phyloP scores from a whole-genome alignment of 2,888 invertebrate genomes.

The Glyphotaelius pellucidus region DNA sequence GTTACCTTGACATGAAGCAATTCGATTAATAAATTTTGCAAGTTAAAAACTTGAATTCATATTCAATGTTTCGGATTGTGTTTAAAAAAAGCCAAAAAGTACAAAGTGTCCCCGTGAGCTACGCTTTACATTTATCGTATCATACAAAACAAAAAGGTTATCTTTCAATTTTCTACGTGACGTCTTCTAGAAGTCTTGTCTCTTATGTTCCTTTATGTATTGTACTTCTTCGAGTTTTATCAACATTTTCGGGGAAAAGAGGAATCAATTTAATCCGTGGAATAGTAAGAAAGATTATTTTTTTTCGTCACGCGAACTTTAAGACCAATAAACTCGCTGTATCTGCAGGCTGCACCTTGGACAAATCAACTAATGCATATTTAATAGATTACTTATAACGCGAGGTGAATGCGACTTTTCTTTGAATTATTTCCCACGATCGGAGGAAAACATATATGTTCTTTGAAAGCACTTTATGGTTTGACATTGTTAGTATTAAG shows the following conservation, averaged over 20 bases:
- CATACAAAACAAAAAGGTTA: constrained; percentile 28
- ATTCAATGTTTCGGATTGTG: not conserved
- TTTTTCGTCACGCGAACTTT: constrained; percentile 3
- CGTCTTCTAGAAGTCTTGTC: constrained; percentile 30
- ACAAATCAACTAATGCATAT: constrained; percentile 6
- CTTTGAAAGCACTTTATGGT: not conserved
- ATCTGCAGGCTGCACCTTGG: not conserved
- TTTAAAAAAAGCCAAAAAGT: not conserved
- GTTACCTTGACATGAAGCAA: not conserved
- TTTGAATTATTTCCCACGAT: not conserved
- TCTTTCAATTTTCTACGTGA: constrained; percentile 46
- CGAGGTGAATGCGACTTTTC: not conserved
- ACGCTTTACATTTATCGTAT: constrained; percentile 18
- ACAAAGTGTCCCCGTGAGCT: not conserved
- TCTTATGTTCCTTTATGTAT: constrained; percentile 1
- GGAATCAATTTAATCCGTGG: constrained; percentile 13
- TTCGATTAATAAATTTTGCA: no score
- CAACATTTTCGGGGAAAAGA: not conserved
- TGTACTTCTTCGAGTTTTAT: not conserved
- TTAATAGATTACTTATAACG: not conserved
- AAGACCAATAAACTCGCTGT: not conserved
- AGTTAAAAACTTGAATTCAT: not conserved
- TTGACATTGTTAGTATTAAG: not conserved
- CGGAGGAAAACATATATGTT: not conserved
- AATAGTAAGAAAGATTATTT: not conserved